Percentiles rank a stretch among this genome's conserved stretches.
Conservation (phyloP, 2,113 vertebrate genomes). For the Sinocyclocheilus anophthalmus region DNA sequence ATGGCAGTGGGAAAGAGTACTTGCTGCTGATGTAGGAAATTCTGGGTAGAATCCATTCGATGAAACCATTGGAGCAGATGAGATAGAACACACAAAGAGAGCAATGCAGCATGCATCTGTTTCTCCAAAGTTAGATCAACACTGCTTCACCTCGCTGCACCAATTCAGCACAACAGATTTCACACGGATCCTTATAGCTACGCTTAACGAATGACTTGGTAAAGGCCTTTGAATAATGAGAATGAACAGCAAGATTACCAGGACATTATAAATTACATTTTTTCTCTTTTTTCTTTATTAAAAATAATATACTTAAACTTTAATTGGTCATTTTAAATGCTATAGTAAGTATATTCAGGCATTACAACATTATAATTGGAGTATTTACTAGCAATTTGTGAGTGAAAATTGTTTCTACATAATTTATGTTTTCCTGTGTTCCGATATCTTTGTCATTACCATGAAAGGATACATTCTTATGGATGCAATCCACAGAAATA, state of each 20-base stretch:
- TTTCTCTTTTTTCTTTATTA: background rate
- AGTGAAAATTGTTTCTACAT: too few relatives aligned
- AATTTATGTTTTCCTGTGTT: too few relatives aligned
- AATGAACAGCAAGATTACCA: background rate
- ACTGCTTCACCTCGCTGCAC: conserved; percentile 25
- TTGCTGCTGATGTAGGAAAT: conserved; percentile 51
- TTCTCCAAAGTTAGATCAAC: conserved; percentile 53
- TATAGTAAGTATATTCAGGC: background rate
- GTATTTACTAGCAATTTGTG: background rate
- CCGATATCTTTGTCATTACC: background rate
- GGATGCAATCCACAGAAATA: background rate
- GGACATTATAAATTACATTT: background rate
- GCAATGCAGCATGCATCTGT: conserved; percentile 54
- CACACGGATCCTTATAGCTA: background rate
- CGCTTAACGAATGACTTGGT: background rate
- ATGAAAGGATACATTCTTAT: background rate
- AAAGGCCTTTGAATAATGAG: background rate
- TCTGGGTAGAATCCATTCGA: conserved; percentile 23
- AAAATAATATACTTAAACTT: background rate
- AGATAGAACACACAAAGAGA: conserved; percentile 59
- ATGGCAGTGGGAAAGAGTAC: conserved; percentile 39
- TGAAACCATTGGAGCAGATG: conserved; percentile 10
- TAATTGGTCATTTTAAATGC: background rate
- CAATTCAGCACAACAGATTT: conserved; percentile 17
- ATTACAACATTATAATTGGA: background rate